These are phyloP conservation scores for Odontamblyopus lacepedii DNA, from an alignment of 2,797 vertebrate genomes.

Conservation along the genomic window DNA sequence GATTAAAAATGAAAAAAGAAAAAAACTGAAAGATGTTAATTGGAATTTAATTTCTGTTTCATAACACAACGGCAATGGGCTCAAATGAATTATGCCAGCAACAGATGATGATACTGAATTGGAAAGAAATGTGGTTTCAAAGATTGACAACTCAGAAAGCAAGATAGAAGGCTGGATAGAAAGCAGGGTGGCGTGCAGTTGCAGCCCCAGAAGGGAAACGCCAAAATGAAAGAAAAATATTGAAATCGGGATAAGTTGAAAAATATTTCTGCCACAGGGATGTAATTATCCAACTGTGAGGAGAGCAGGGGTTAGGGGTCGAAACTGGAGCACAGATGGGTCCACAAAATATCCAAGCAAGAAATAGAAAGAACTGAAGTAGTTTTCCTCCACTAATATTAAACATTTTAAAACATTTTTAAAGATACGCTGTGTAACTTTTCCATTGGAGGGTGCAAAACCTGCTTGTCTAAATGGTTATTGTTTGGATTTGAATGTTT, in stretches of 20 bases:
- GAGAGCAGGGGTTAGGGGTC: background rate
- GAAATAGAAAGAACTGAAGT: background rate
- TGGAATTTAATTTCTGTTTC: background rate
- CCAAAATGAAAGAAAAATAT: conserved; percentile 5
- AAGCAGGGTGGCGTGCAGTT: background rate
- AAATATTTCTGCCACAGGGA: conserved; percentile 3
- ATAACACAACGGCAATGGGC: background rate
- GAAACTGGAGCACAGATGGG: background rate
- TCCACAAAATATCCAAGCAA: background rate
- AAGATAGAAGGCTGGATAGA: background rate
- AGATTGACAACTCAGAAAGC: background rate
- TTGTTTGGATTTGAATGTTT: too few relatives aligned
- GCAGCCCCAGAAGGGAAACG: background rate
- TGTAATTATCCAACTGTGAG: conserved; percentile 6
- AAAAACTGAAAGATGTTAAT: background rate
- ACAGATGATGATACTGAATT: background rate
- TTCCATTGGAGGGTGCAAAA: too few relatives aligned
- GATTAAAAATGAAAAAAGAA: background rate
- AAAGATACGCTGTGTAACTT: too few relatives aligned
- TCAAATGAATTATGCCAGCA: background rate
- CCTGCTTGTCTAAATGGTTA: too few relatives aligned
- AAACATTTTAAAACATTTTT: too few relatives aligned
- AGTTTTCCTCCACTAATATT: background rate
- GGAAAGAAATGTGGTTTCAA: background rate
- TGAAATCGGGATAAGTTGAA: conserved; percentile 1